Percentiles rank a stretch among this genome's conserved stretches.
phyloP scores from a whole-genome alignment of 2,888 invertebrate species.

The Endotricha flammealis region DNA sequence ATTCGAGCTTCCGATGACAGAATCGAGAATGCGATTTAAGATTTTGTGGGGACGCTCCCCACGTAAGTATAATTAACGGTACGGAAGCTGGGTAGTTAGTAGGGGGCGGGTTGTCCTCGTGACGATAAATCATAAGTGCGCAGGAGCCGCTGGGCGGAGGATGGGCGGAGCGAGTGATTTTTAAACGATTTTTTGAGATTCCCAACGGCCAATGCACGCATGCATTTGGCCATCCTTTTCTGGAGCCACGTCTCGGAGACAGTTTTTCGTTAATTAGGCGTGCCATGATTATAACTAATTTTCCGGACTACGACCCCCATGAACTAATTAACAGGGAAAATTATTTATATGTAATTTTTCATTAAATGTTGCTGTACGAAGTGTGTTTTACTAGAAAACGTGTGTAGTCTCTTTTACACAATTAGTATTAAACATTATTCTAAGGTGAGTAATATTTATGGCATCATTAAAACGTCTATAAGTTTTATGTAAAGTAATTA shows the following conservation, averaged over 20 bases:
- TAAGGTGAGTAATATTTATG: no score
- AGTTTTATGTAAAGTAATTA: no score
- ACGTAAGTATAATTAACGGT: constrained; percentile 66
- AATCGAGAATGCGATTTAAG: constrained; percentile 55
- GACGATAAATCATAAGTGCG: constrained; percentile 76
- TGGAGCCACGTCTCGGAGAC: constrained; percentile 62
- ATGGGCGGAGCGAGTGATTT: constrained; percentile 74
- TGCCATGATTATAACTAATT: constrained; percentile 65
- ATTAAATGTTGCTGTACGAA: no score
- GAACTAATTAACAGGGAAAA: no score
- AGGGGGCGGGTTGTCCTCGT: constrained; percentile 71
- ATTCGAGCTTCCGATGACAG: constrained; percentile 46
- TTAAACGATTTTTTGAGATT: constrained; percentile 76
- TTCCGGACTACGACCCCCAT: constrained; percentile 47
- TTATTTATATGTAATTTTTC: background rate
- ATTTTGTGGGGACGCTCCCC: constrained; percentile 54
- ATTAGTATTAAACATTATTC: no score
- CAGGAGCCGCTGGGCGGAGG: constrained; percentile 66
- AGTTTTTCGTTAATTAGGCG: constrained; percentile 74
- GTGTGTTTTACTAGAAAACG: no score
- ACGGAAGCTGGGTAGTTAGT: constrained; percentile 68
- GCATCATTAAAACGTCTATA: no score
- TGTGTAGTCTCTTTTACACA: no score
- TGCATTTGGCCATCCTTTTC: constrained; percentile 64
- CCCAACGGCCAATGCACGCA: constrained; percentile 65